Conservation (phyloP, 2,113 vertebrate species). For the Bubalus kerabau region DNA sequence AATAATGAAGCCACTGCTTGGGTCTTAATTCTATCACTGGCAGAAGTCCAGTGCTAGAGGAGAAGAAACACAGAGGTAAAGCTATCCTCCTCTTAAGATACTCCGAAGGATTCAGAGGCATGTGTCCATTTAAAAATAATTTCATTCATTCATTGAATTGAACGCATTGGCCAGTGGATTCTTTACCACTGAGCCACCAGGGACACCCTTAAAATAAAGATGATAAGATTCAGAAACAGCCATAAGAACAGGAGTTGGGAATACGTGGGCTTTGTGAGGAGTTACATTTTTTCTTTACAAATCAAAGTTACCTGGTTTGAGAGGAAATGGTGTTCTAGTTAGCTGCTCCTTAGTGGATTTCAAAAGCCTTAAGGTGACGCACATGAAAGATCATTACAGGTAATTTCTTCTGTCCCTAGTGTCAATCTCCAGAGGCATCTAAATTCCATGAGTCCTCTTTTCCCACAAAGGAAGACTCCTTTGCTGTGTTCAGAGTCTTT, state of each 20-base stretch:
- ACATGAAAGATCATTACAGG: background rate
- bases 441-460: background rate
- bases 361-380: background rate
- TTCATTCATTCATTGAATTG: accelerated
- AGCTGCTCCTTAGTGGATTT: background rate
- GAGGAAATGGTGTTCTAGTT: background rate
- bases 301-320: background rate
- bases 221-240: background rate
- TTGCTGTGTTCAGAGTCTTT: background rate
- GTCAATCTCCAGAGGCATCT: background rate
- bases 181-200: background rate
- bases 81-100: background rate
- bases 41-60: background rate
- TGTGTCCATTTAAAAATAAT: background rate
- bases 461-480: background rate
- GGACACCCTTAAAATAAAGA: background rate
- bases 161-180: background rate
- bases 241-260: background rate
- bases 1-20: background rate
- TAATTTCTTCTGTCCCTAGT: background rate
- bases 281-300: background rate
- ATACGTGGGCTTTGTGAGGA: background rate
- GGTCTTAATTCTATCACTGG: background rate
- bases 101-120: background rate
- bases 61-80: background rate